Percentiles rank a stretch among this genome's conserved stretches.
Conservation (phyloP, 2,113 vertebrate genomes). For the Pogona vitticeps region DNA sequence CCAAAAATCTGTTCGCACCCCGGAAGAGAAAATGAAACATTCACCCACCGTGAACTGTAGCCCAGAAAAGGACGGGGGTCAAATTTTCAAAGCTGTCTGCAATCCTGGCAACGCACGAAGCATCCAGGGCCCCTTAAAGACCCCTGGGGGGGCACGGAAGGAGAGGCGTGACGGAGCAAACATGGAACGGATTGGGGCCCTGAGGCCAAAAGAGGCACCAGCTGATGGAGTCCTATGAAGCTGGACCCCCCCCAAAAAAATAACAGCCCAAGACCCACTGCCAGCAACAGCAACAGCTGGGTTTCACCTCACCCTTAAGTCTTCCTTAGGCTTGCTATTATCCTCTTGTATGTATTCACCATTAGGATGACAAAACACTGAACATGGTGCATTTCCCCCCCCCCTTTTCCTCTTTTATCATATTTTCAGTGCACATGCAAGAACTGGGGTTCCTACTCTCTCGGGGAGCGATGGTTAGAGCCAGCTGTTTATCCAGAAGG, state of each 20-base stretch:
- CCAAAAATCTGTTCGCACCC: not conserved
- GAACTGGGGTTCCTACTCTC: not conserved
- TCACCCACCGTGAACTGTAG: slow-evolving; percentile 23
- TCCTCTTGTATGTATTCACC: not conserved
- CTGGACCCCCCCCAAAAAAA: not conserved
- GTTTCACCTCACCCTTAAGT: not conserved
- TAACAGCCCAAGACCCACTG: too few relatives aligned
- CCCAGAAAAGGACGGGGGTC: too few relatives aligned
- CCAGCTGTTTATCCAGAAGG: not conserved
- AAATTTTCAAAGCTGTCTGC: not conserved
- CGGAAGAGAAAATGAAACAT: not conserved
- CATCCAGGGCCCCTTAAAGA: fast-evolving
- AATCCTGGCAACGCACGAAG: not conserved
- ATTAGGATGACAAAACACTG: not conserved
- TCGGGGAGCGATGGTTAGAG: not conserved
- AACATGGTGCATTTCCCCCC: not conserved
- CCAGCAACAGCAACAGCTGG: not conserved
- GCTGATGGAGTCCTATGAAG: not conserved
- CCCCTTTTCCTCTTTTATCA: not conserved
- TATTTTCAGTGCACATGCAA: not conserved
- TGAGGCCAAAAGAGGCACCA: too few relatives aligned
- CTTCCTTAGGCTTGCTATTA: not conserved
- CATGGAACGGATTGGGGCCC: not conserved
- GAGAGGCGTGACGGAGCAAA: not conserved
- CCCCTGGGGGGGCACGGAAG: not conserved